Base-by-base conservation (phyloP, 2,797 vertebrate genomes). In the Leptodactylus fallax region DNA sequence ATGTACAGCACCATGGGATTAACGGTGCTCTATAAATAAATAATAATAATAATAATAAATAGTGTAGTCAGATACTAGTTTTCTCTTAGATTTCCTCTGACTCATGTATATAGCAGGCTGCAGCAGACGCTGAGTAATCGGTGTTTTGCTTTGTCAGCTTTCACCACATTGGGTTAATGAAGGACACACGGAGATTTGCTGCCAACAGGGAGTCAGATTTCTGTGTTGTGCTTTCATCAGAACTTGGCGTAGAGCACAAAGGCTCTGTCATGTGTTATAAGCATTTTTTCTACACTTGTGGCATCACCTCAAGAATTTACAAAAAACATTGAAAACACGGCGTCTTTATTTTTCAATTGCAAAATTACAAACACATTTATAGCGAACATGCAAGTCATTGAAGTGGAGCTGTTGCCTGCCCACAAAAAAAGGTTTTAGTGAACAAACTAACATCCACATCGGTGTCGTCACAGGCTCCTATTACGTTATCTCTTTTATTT, bases 281-380 rank as follows among this genome's bases (percentile, higher is more conserved):
- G 45, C 47, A 49, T 49, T 79, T 79, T 58, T 79, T 56, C 27
- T 16, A 14, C 10, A 6, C 6, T 10, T 36, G n/a, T 25, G 76
- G 23, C 51, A 12, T 56, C 23, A 19, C 23, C n/a, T 79, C 53
- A 79, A 56, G n/a, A 79, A 79, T 56, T 79, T 56, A 56, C 23
- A 6, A 56, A 23, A 79, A 79, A 58, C 6, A 79, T 79, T 3
- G n/a, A 74, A 74, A 51, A 21, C 47, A 51, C 8, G 19, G 7
- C 9, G 25, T 36, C 56, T 79, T 79, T 79, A 79, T 79, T 56
- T 23, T 58, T 27, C 16, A 79, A 19, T 60, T 60, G 55, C 55
- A 79, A 79, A 36, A 53, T 45, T 58, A 79, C 55, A 79, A 79
- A 79, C 25, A 79, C 19, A 36, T 72, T 47, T 27, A 21, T 60